phyloP scores from a whole-genome alignment of 2,113 vertebrate genomes.

The Acinonyx jubatus region DNA sequence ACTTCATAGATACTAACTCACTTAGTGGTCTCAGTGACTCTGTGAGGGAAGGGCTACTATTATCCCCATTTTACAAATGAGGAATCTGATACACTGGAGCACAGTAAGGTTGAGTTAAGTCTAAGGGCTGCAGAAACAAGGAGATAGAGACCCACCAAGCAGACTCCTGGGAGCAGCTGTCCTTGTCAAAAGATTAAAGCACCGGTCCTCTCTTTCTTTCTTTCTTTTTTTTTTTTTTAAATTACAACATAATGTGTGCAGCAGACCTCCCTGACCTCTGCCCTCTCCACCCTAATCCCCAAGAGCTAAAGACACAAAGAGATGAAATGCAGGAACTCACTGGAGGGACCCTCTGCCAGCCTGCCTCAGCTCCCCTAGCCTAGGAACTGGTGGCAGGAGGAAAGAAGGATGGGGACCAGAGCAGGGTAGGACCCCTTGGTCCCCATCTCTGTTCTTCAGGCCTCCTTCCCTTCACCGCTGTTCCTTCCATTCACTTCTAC shows the following conservation, averaged over 20 bases:
- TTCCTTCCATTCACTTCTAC: neutral
- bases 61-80: neutral
- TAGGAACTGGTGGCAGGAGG: neutral
- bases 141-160: neutral
- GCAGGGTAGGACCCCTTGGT: neutral
- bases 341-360: neutral
- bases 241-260: neutral
- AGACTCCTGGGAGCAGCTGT: constrained; percentile 3
- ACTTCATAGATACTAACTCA: neutral
- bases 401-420: neutral
- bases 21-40: neutral
- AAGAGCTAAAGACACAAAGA: neutral
- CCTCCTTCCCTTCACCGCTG: neutral
- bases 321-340: neutral
- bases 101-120: neutral
- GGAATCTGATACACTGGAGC: neutral
- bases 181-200: constrained; percentile 9
- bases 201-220: too few species aligned
- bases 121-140: neutral
- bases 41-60: neutral
- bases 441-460: neutral
- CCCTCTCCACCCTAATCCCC: neutral
- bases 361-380: neutral
- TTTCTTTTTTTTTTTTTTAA: neutral
- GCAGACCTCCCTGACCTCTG: constrained; percentile 31